Conservation (phyloP, 2,797 vertebrate species). For the Periophthalmus magnuspinnatus region DNA sequence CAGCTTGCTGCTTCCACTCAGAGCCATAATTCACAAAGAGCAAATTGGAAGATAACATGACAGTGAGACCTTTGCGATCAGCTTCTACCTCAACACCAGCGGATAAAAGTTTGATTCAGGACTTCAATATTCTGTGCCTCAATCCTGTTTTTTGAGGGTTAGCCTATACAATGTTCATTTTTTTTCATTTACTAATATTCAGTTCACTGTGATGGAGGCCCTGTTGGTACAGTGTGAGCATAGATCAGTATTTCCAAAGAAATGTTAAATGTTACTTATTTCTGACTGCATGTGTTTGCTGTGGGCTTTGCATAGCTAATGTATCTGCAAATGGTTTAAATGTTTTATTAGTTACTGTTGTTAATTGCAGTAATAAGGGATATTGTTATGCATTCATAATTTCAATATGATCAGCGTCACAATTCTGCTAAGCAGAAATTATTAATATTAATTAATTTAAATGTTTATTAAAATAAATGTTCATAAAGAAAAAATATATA, state of each 20-base stretch:
- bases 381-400: not conserved
- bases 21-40: slow-evolving; percentile 67
- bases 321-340: not conserved
- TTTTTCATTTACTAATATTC: not conserved
- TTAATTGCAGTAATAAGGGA: not conserved
- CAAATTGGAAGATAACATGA: slow-evolving; percentile 52
- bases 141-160: not conserved
- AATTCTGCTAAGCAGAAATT: not conserved
- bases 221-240: not conserved
- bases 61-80: slow-evolving; percentile 16
- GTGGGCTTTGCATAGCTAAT: not conserved
- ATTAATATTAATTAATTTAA: not conserved
- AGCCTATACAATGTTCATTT: not conserved
- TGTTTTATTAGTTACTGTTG: not conserved
- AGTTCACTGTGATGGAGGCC: not conserved
- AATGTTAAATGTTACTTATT: not conserved
- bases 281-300: not conserved
- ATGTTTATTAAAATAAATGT: not conserved
- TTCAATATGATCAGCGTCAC: not conserved
- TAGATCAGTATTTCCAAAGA: not conserved
- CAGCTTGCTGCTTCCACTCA: slow-evolving; percentile 85
- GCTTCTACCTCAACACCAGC: slow-evolving; percentile 6
- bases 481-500: not conserved
- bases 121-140: slow-evolving; percentile 15
- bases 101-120: slow-evolving; percentile 7